These are phyloP conservation scores for Rhinogobius similis DNA, from an alignment of 2,113 vertebrate species.

Conservation along the genomic window DNA sequence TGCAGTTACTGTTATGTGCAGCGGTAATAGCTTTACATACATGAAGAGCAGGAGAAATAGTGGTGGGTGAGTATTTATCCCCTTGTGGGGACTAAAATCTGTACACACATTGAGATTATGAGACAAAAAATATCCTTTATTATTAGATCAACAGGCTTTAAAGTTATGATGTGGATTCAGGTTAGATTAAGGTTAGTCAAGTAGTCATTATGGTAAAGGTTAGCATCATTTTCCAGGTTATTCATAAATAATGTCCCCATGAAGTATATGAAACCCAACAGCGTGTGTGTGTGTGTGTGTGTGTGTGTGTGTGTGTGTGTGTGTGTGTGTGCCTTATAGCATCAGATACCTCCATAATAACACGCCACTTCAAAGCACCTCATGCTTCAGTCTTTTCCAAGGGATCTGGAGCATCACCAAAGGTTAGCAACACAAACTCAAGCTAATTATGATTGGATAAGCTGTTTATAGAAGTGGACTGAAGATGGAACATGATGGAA, in stretches of 20 bases:
- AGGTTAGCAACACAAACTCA: conserved; percentile 3
- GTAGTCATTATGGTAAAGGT: no score
- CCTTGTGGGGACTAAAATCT: no score
- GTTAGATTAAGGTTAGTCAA: no score
- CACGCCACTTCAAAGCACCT: conserved; percentile 26
- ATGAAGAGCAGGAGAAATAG: conserved; percentile 21
- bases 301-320: conserved; percentile 4
- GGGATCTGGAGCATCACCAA: not conserved
- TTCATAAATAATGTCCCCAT: no score
- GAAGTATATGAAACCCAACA: no score
- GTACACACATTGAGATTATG: no score
- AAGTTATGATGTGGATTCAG: no score
- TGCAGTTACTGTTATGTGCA: conserved; percentile 49
- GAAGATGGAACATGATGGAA: not conserved
- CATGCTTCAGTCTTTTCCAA: conserved; percentile 32
- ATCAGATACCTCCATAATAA: conserved; percentile 55
- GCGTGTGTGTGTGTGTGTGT: no score
- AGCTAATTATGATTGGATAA: not conserved
- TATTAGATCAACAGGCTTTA: no score
- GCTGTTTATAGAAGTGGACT: conserved; percentile 7
- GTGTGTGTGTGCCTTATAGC: conserved; percentile 54
- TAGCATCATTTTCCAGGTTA: no score
- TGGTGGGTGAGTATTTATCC: no score
- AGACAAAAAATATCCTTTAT: no score
- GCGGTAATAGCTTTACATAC: conserved; percentile 60